These are phyloP conservation scores for Echeneis naucrates DNA, from an alignment of 2,797 vertebrate species.

Conservation along the genomic window DNA sequence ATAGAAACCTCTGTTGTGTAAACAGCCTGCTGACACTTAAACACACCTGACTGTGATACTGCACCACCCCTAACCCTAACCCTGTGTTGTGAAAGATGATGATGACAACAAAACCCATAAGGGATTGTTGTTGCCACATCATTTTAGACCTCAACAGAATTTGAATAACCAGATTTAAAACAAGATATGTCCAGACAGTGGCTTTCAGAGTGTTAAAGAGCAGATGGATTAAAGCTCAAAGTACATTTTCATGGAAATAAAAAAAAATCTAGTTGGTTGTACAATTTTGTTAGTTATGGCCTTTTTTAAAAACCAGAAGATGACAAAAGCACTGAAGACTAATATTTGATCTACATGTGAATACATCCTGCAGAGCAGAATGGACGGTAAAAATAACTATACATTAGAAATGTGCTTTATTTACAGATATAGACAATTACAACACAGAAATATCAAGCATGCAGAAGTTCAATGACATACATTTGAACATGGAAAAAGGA, in stretches of 20 bases:
- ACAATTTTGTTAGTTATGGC: neutral
- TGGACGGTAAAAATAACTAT: conserved; percentile 4
- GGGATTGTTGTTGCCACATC: neutral
- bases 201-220: neutral
- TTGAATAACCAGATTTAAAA: too few species aligned
- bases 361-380: too few species aligned
- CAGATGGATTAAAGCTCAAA: neutral
- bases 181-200: too few species aligned
- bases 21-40: conserved; percentile 23
- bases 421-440: conserved; percentile 43
- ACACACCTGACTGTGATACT: neutral
- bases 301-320: neutral
- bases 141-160: too few species aligned
- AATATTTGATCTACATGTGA: neutral
- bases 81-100: neutral
- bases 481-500: too few species aligned
- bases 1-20: neutral
- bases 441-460: neutral
- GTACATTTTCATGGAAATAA: neutral
- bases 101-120: neutral
- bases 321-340: too few species aligned
- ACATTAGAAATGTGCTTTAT: conserved; percentile 51
- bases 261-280: too few species aligned
- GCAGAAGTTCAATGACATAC: neutral
- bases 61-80: too few species aligned